Conservation (phyloP, 2,888 invertebrate species). For the Ecliptopera silaceata region DNA sequence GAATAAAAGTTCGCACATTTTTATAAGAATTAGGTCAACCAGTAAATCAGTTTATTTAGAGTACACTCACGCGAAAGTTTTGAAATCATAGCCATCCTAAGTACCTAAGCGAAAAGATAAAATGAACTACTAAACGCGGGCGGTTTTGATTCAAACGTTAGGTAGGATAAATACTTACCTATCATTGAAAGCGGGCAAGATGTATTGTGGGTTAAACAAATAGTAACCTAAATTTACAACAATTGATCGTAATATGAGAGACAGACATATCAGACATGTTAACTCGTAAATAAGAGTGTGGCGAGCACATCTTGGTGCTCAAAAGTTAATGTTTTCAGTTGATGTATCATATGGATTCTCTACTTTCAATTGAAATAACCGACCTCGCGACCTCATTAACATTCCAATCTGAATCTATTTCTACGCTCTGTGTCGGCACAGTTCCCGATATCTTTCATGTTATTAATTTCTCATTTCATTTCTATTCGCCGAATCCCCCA, state of each 20-base stretch:
- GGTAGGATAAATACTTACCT: no score
- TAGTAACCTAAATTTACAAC: neutral
- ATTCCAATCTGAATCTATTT: constrained; percentile 35
- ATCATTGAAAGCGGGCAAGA: neutral
- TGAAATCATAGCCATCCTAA: neutral
- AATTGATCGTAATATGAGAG: neutral
- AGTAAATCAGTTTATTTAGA: neutral
- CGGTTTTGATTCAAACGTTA: neutral
- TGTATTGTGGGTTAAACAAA: neutral
- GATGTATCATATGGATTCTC: constrained; percentile 3
- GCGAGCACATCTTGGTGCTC: neutral
- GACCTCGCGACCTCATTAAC: constrained; percentile 27
- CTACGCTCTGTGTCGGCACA: constrained; percentile 32
- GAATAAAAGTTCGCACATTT: neutral
- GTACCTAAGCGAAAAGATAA: neutral
- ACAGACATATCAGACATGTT: neutral
- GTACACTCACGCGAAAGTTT: neutral
- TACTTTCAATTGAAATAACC: constrained; percentile 21
- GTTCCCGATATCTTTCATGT: constrained; percentile 46
- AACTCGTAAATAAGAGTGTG: neutral
- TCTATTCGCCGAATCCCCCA: constrained; percentile 62
- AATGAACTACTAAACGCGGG: neutral
- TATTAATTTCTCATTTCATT: constrained; percentile 58
- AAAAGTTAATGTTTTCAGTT: neutral
- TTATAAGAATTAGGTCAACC: neutral